Base-by-base conservation (phyloP, 1,140 invertebrate genomes). In the Drosophila mayri region DNA sequence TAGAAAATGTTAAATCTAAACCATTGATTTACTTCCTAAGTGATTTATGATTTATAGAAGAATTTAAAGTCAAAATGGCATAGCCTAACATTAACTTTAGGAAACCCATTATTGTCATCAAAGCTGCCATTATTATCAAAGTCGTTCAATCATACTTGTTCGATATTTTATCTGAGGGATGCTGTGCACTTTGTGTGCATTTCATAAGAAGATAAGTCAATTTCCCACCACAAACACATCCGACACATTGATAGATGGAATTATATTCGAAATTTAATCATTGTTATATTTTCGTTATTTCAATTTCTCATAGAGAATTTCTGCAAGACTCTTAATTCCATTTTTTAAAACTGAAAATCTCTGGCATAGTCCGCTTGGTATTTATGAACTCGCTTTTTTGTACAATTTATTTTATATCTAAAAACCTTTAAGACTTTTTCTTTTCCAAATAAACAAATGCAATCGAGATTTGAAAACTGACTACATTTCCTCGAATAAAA, bases 61-160 rank as follows among this genome's bases (percentile, higher is more conserved):
- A 46, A 40, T 65, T 59, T 52, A 52, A 59, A 52, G 52, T 76
- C 73, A 52, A 52, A 55, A 58, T 52, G 52, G 32, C 52, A 57
- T 55, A 62, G 22, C 47, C 35, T 49, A 40, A n/a, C 30, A 25
- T 25, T 47, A 46, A 46, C n/a, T 40, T 10, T 16, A 22, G 40
- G 16, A 72, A 37, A 64, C 16, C 12, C n/a, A 43, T 18, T 22
- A 28, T 8, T 30, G 41, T 25, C 57, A 32, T 28, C 25, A 47
- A 22, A 37, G 10, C 4, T 20, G 32, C 6, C 41, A 47, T 65
- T 37, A 47, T 47, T 38, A 67, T 47, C 18, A 3, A 10, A 5
- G 8, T 22, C 49, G 18, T 16, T 54, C 50, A 22, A 22, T 54
- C 50, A 54, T 22, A 25, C 38, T 43, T 65, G 32, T 16, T 3